phyloP scores from a whole-genome alignment of 1,140 invertebrate genomes.

The Saccostrea echinata region DNA sequence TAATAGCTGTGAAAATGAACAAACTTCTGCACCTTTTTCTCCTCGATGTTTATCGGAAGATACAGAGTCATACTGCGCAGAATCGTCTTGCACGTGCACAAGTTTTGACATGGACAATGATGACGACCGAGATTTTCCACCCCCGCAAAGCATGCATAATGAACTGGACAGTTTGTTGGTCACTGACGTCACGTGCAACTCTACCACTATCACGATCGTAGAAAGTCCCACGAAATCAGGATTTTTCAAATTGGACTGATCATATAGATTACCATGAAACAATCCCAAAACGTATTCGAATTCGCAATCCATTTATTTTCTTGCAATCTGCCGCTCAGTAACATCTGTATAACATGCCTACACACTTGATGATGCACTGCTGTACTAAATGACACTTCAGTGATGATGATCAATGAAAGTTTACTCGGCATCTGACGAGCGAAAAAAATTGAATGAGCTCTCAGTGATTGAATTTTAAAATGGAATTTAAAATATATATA shows the following conservation, averaged over 20 bases:
- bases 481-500: too few relatives aligned
- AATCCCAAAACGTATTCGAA: not conserved
- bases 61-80: constrained; percentile 35
- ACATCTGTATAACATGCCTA: not conserved
- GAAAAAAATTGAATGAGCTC: too few relatives aligned
- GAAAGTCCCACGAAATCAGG: constrained; percentile 67
- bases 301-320: not conserved
- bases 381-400: not conserved
- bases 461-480: too few relatives aligned
- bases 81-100: constrained; percentile 16
- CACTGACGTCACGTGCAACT: constrained; percentile 69
- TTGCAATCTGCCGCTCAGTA: not conserved
- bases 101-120: constrained; percentile 45
- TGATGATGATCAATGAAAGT: not conserved
- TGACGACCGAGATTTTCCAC: not conserved
- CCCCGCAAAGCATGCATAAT: not conserved
- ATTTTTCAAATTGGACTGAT: constrained; percentile 63
- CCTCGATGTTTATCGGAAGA: constrained; percentile 33
- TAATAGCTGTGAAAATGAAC: constrained; percentile 21
- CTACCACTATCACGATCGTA: constrained; percentile 67
- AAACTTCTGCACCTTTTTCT: not conserved
- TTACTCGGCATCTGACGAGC: not conserved
- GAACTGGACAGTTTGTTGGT: constrained; percentile 55
- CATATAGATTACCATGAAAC: not conserved
- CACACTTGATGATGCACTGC: not conserved